Conservation (phyloP, 2,113 vertebrate species). For the Apeltes quadracus region DNA sequence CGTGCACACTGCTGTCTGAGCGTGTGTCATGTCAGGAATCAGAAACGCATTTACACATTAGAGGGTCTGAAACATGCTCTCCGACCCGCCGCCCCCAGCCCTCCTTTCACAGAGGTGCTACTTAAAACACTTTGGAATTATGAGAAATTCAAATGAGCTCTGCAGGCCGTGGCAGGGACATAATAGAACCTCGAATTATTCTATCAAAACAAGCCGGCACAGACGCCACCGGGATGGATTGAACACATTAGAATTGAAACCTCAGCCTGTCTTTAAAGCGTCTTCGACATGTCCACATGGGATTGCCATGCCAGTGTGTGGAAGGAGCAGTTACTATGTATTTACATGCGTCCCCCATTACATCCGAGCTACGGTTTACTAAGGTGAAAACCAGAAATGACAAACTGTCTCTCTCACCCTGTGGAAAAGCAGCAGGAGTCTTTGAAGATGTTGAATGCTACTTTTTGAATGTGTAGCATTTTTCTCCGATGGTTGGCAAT, state of each 20-base stretch:
- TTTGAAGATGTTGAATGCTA: neutral
- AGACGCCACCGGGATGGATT: slow-evolving; percentile 60
- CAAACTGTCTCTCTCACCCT: no score
- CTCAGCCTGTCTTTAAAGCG: slow-evolving; percentile 53
- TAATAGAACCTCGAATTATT: slow-evolving; percentile 83
- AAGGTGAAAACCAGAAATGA: no score
- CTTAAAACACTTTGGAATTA: slow-evolving; percentile 76
- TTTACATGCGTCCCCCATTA: slow-evolving; percentile 30
- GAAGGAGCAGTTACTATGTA: slow-evolving; percentile 8
- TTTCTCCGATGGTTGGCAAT: neutral
- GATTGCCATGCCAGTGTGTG: slow-evolving; percentile 38
- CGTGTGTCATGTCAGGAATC: slow-evolving; percentile 67
- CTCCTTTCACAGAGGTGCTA: slow-evolving; percentile 76
- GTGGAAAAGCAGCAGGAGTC: no score
- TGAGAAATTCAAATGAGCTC: slow-evolving; percentile 78
- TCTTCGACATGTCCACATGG: slow-evolving; percentile 34
- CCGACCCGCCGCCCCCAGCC: slow-evolving; percentile 32
- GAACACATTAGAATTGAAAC: slow-evolving; percentile 72
- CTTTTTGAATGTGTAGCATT: neutral
- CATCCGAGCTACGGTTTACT: slow-evolving; percentile 16
- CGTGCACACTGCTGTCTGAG: slow-evolving; percentile 35
- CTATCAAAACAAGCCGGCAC: slow-evolving; percentile 79
- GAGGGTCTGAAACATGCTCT: slow-evolving; percentile 62
- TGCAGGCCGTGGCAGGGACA: slow-evolving; percentile 75
- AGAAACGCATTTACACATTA: slow-evolving; percentile 80